A percentile compares a stretch with the other conserved stretches of the same genome.
Conservation (phyloP, 2,113 vertebrate genomes). For the Raja brachyura region DNA sequence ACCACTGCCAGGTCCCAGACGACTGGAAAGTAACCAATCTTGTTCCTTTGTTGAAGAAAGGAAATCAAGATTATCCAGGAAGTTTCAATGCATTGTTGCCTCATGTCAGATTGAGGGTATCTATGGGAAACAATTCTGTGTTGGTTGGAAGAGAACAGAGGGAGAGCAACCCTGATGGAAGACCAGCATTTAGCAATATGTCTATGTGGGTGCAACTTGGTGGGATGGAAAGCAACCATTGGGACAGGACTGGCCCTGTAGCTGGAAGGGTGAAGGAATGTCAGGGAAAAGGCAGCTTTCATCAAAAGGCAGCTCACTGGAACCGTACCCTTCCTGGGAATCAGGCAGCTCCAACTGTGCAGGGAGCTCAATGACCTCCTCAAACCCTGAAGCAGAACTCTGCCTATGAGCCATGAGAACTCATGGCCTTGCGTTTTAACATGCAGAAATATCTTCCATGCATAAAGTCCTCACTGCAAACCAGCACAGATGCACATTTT, state of each 20-base stretch:
- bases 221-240: no score
- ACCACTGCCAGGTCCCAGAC: no score
- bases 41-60: no score
- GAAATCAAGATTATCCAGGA: no score
- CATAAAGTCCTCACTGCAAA: neutral
- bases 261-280: no score
- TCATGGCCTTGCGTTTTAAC: neutral
- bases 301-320: neutral
- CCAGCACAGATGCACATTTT: neutral
- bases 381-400: neutral
- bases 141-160: no score
- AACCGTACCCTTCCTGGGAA: no score
- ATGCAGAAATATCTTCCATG: neutral
- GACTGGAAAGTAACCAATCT: no score
- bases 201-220: neutral
- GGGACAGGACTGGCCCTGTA: no score
- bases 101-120: no score
- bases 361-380: neutral
- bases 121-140: no score
- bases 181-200: neutral
- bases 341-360: neutral
- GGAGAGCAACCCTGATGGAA: neutral
- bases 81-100: no score
- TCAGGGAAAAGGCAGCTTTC: neutral
- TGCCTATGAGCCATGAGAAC: neutral